Evolutionary conservation across 2,113 vertebrate species (phyloP), one percentile per base, ranked within the genome.

Genomic region (Eptesicus fuscus): DNA sequence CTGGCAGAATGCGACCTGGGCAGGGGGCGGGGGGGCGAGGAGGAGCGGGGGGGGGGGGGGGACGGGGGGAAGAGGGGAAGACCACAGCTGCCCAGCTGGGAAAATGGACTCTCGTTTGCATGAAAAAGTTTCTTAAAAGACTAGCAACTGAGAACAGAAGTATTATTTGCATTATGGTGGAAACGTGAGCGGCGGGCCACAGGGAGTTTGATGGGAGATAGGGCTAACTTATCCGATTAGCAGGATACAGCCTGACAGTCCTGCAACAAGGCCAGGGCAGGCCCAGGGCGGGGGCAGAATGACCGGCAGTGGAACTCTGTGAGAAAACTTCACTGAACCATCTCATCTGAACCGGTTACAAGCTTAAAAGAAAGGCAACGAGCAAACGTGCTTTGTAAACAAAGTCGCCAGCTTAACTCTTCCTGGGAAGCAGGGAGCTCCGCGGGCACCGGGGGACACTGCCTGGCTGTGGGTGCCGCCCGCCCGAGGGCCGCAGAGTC

Each of bases 121-220:
- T 51, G 56, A 40, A 51, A 37, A 79, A 56, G 13, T 44, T 85
- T 71, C 40, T 11, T 30, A 71, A 83, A 59, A 88, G 16, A 53
- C 13, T 63, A 76, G 73, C 49, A 7, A 32, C 12, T 40, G 61
- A 92, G 94, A 92, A 94, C 92, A 97, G 92, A 97, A 94, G 87
- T 20, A 65, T 92, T 96, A 90, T 97, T 56, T 61, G 56, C 77
- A 80, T 73, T 85, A 90, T 78, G 59, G 42, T 47, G 51, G 83
- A 73, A 78, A 83, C 51, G 25, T 8, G 73, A 95, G 92, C 93
- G 92, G 89, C 93, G 92, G 95, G 92, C 84, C 79, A 7, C 16
- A 30, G 35, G 65, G 74, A 94, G 71, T 90, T 78, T 70, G 91
- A 82, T 95, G 25, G 1, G 80, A 80, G 95, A 92, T 63, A 90